These are phyloP conservation scores for Abscondita cerata DNA, from an alignment of 2,888 invertebrate species.

Conservation along the genomic window DNA sequence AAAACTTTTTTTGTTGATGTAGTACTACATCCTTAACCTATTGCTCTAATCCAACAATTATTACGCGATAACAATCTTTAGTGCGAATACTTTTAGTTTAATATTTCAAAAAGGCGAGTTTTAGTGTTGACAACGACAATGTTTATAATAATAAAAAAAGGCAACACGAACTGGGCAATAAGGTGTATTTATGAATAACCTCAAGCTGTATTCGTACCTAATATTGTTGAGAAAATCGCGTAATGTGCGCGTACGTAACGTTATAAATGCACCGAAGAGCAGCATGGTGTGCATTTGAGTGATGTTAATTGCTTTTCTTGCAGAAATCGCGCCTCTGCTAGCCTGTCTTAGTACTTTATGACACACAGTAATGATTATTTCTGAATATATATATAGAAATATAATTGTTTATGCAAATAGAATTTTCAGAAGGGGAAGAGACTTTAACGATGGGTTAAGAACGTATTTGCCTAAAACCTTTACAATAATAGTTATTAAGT, in stretches of 20 bases:
- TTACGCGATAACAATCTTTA: too few species aligned
- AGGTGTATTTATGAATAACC: slow-evolving; percentile 38
- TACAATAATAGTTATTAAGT: slow-evolving; percentile 21
- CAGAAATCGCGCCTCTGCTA: slow-evolving; percentile 47
- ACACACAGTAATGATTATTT: slow-evolving; percentile 30
- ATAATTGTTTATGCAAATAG: slow-evolving; percentile 16
- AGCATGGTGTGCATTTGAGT: slow-evolving; percentile 51
- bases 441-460: slow-evolving; percentile 6
- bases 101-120: too few species aligned
- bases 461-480: slow-evolving; percentile 19
- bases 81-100: too few species aligned
- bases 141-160: too few species aligned
- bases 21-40: too few species aligned
- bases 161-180: background rate
- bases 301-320: slow-evolving; percentile 54
- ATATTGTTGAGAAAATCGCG: slow-evolving; percentile 48
- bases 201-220: slow-evolving; percentile 46
- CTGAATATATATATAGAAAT: slow-evolving; percentile 14
- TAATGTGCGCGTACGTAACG: slow-evolving; percentile 42
- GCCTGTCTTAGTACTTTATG: slow-evolving; percentile 44
- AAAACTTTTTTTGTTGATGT: too few species aligned
- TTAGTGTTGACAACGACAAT: too few species aligned
- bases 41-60: too few species aligned
- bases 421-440: background rate
- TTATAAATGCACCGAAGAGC: slow-evolving; percentile 48